These are phyloP conservation scores for Notodonta ziczac DNA, from an alignment of 2,888 invertebrate genomes.

Conservation along the genomic window DNA sequence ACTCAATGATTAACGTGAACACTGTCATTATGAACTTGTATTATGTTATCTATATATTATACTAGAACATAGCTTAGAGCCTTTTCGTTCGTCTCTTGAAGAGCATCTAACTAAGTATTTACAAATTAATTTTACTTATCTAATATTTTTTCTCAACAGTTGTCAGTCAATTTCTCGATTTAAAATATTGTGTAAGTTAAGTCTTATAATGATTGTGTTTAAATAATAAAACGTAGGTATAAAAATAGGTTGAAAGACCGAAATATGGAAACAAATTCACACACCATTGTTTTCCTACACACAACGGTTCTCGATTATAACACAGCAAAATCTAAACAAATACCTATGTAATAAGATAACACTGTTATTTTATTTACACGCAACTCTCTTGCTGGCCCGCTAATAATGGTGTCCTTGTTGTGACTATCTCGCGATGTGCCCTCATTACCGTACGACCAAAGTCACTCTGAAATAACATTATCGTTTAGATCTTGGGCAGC, in stretches of 20 bases:
- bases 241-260: neutral
- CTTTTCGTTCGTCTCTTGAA: conserved; percentile 5
- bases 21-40: neutral
- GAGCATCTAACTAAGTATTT: conserved; percentile 1
- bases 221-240: too few relatives aligned
- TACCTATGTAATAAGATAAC: neutral
- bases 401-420: conserved; percentile 1
- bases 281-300: too few relatives aligned
- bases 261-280: too few relatives aligned
- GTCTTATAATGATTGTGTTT: too few relatives aligned
- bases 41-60: neutral
- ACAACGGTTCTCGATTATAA: neutral
- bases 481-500: neutral
- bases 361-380: conserved; percentile 1
- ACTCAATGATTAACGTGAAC: neutral
- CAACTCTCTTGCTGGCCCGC: conserved; percentile 5
- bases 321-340: neutral
- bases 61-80: conserved; percentile 1
- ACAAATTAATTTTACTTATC: conserved; percentile 4
- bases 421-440: conserved; percentile 4
- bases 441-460: conserved; percentile 1
- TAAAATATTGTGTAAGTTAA: neutral
- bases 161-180: conserved; percentile 1
- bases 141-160: conserved; percentile 3
- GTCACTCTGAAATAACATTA: conserved; percentile 2